These are phyloP conservation scores for Pyrgus malvae DNA, from an alignment of 2,888 invertebrate species.

Conservation along the genomic window DNA sequence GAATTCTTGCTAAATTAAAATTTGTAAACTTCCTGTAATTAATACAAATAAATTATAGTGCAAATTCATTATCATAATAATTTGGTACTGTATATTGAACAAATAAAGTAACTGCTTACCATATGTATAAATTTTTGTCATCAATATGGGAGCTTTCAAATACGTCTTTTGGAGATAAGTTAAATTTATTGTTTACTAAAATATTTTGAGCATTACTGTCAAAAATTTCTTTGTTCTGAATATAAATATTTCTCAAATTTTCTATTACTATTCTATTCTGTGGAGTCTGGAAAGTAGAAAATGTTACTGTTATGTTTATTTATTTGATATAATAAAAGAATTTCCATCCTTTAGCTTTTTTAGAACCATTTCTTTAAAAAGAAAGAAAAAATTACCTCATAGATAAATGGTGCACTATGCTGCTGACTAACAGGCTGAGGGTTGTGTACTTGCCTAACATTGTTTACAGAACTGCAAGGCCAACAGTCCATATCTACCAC, in stretches of 20 bases:
- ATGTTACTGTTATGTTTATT: too few species aligned
- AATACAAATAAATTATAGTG: too few species aligned
- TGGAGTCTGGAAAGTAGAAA: conserved; percentile 74
- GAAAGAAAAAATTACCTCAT: conserved; percentile 62
- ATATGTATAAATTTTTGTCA: conserved; percentile 53
- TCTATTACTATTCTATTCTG: conserved; percentile 79
- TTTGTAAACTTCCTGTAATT: conserved; percentile 88
- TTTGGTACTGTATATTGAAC: too few species aligned
- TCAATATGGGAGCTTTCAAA: conserved; percentile 41
- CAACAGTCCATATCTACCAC: conserved; percentile 92
- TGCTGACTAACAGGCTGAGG: conserved; percentile 62
- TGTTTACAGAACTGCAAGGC: conserved; percentile 88
- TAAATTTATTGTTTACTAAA: conserved; percentile 58
- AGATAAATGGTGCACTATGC: conserved; percentile 76
- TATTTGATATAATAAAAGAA: too few species aligned
- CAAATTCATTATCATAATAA: too few species aligned
- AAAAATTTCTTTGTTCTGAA: conserved; percentile 81
- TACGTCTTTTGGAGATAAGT: conserved; percentile 62
- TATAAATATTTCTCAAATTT: conserved; percentile 81
- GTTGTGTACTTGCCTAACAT: conserved; percentile 85
- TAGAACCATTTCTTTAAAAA: too few species aligned
- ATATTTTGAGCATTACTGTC: conserved; percentile 84
- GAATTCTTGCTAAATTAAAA: conserved; percentile 86
- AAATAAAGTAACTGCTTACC: too few species aligned
- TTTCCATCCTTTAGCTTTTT: too few species aligned